Evolutionary conservation across 2,113 vertebrate species (phyloP).

Genomic region (Corythornis madagascariensis): DNA sequence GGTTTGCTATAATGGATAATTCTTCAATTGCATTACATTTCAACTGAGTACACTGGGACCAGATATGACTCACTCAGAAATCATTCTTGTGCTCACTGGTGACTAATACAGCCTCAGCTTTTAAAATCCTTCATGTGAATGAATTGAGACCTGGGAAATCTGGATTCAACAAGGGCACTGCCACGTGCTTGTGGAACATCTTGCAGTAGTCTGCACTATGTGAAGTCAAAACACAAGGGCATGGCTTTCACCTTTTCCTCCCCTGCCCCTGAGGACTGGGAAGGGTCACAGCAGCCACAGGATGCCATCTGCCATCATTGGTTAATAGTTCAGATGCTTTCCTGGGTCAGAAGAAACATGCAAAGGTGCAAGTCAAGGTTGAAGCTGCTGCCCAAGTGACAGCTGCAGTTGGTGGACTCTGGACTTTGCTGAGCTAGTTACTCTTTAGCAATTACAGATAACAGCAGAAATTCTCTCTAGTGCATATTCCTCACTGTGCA

Average conservation of each 20-base stretch:
- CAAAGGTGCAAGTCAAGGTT: background rate
- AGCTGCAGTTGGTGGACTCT: background rate
- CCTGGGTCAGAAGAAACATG: background rate
- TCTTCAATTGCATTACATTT: background rate
- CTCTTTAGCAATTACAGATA: background rate
- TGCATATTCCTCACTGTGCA: background rate
- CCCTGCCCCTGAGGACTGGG: background rate
- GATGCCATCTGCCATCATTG: background rate
- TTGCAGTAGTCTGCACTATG: background rate
- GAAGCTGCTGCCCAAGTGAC: background rate
- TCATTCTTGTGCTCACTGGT: background rate
- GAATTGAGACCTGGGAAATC: conserved; percentile 19
- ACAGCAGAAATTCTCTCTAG: background rate
- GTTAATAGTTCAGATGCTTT: background rate
- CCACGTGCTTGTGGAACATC: background rate
- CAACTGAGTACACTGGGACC: background rate
- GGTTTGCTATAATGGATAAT: background rate
- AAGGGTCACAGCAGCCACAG: background rate
- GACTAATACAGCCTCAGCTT: conserved; percentile 39
- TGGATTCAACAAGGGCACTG: background rate
- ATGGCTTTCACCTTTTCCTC: background rate
- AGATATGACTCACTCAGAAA: conserved; percentile 32
- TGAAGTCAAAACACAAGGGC: background rate
- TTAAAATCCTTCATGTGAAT: conserved; percentile 5
- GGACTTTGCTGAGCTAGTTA: background rate